A percentile compares a stretch with the other conserved stretches of the same genome.
Conservation (phyloP, 2,113 vertebrate species). For the Melanocharis versteri region DNA sequence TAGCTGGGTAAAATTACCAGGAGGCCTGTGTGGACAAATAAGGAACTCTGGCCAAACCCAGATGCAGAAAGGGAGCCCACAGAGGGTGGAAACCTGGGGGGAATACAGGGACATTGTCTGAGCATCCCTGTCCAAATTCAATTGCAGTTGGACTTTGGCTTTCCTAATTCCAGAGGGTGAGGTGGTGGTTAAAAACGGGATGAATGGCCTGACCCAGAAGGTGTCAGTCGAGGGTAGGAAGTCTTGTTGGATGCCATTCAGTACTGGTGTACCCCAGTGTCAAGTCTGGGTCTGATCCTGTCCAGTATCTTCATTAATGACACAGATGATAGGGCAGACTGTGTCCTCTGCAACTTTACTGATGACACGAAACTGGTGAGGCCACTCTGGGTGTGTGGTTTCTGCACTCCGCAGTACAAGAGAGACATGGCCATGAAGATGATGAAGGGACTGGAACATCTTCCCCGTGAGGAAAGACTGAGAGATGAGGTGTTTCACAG, state of each 20-base stretch:
- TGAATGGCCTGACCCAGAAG: background rate
- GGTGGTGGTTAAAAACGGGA: background rate
- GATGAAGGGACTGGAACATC: background rate
- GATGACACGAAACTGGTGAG: background rate
- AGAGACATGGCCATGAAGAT: background rate
- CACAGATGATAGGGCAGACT: background rate
- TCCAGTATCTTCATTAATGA: background rate
- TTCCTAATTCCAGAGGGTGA: background rate
- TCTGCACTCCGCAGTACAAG: rapidly evolving
- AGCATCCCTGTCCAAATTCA: background rate
- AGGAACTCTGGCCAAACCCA: background rate
- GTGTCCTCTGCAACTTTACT: background rate
- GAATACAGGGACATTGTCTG: background rate
- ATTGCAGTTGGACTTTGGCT: background rate
- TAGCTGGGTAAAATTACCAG: background rate
- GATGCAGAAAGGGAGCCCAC: background rate
- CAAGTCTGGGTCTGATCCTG: background rate
- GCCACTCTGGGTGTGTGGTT: background rate
- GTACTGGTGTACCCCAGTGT: background rate
- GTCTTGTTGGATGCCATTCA: background rate
- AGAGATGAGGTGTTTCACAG: background rate
- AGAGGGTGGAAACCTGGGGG: background rate
- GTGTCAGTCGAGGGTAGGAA: background rate
- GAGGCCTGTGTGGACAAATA: background rate
- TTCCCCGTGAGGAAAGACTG: background rate